phyloP scores from a whole-genome alignment of 2,797 vertebrate genomes.

The Merluccius polli region DNA sequence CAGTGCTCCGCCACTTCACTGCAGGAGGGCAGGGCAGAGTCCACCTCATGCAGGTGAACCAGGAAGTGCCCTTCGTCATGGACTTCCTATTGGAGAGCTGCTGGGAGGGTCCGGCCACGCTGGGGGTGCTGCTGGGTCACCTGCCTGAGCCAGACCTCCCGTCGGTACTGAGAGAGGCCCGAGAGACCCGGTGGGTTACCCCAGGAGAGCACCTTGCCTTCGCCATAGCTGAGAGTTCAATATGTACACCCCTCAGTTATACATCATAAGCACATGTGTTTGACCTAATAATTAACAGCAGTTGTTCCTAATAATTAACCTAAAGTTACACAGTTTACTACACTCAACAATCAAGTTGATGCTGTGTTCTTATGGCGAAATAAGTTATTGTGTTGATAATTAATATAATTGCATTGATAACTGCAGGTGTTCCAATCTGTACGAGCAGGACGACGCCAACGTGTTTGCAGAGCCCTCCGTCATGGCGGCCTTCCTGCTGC shows the following conservation, averaged over 20 bases:
- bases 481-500: conserved; percentile 73
- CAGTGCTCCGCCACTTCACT: conserved; percentile 46
- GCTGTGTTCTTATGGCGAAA: too few relatives aligned
- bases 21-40: conserved; percentile 26
- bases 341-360: background rate
- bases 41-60: conserved; percentile 72
- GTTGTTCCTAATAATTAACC: too few relatives aligned
- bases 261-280: background rate
- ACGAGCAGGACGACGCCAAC: conserved; percentile 85
- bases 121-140: conserved; percentile 71
- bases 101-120: conserved; percentile 60
- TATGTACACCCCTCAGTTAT: background rate
- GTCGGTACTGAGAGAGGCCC: conserved; percentile 56
- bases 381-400: background rate
- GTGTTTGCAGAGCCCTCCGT: conserved; percentile 80
- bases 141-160: conserved; percentile 72
- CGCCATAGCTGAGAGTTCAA: background rate
- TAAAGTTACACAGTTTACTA: background rate
- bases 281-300: background rate
- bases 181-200: conserved; percentile 63
- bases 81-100: conserved; percentile 71
- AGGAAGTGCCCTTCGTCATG: conserved; percentile 72
- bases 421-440: conserved; percentile 75
- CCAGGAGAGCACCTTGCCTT: background rate
- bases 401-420: conserved; percentile 8